These are phyloP conservation scores for Mus spicilegus DNA, from an alignment of 2,113 vertebrate species.

Conservation along the genomic window DNA sequence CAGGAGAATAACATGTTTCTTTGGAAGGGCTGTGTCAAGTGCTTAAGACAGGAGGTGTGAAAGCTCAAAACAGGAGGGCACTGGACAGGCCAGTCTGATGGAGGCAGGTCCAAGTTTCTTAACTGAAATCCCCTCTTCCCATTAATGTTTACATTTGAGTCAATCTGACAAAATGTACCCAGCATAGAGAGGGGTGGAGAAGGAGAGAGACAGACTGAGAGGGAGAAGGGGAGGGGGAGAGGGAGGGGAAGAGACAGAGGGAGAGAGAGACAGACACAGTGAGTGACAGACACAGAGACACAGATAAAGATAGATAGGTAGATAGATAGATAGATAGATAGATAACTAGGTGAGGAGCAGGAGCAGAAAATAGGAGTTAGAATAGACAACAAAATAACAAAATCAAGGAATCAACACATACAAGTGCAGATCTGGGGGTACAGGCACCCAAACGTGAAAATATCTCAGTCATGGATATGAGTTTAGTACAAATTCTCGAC, in stretches of 20 bases:
- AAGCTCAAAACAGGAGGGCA: background rate
- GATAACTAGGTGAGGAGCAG: too few species aligned
- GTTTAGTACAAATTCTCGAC: background rate
- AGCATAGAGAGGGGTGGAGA: background rate
- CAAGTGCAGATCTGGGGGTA: background rate
- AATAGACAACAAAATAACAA: background rate
- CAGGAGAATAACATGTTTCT: background rate
- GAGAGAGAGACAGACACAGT: background rate
- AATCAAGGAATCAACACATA: background rate
- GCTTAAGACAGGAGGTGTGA: background rate
- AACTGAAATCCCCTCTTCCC: background rate
- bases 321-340: too few species aligned
- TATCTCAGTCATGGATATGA: background rate
- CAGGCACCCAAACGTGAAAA: background rate
- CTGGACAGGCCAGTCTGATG: background rate
- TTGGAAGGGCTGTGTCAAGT: constrained; percentile 22
- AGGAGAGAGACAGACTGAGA: background rate
- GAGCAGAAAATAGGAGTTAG: background rate
- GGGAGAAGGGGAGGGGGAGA: background rate
- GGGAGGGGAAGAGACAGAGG: background rate
- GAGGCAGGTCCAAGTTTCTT: background rate
- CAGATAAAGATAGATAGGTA: too few species aligned
- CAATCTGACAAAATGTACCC: background rate
- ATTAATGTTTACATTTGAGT: background rate
- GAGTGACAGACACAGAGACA: too few species aligned